Conservation (phyloP, 2,888 invertebrate species). For the Pandemis corylana region DNA sequence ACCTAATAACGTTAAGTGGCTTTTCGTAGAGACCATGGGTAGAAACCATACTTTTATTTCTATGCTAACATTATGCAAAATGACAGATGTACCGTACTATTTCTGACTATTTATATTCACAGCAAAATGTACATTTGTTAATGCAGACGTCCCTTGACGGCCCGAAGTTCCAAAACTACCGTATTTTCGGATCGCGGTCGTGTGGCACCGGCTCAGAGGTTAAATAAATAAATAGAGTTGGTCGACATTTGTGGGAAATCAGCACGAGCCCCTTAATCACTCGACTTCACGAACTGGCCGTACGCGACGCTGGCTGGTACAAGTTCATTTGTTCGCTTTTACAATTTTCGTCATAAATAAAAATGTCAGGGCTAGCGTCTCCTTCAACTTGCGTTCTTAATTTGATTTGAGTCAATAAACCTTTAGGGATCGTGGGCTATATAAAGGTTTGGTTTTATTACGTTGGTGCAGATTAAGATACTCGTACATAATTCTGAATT, state of each 20-base stretch:
- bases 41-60: neutral
- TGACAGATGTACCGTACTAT: neutral
- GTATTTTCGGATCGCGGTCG: constrained; percentile 22
- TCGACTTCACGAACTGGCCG: constrained; percentile 57
- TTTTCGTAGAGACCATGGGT: constrained; percentile 12
- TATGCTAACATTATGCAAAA: neutral
- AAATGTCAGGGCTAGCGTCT: constrained; percentile 29
- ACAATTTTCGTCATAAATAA: constrained; percentile 43
- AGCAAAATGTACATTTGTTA: neutral
- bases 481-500: too few relatives aligned
- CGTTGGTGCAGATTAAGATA: neutral
- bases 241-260: constrained; percentile 42
- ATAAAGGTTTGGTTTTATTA: neutral
- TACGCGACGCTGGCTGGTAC: constrained; percentile 47
- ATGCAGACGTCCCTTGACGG: neutral
- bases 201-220: constrained; percentile 11
- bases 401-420: constrained; percentile 7
- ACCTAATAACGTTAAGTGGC: constrained; percentile 32
- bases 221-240: constrained; percentile 38
- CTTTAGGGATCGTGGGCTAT: constrained; percentile 1
- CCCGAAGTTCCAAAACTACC: constrained; percentile 10
- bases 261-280: constrained; percentile 58
- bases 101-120: neutral
- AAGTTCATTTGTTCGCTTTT: constrained; percentile 43
- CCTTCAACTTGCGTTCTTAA: constrained; percentile 20